Evolutionary conservation across 2,797 vertebrate species (phyloP), one percentile per base, ranked within the genome.

Genomic region (Danio albolineatus): DNA sequence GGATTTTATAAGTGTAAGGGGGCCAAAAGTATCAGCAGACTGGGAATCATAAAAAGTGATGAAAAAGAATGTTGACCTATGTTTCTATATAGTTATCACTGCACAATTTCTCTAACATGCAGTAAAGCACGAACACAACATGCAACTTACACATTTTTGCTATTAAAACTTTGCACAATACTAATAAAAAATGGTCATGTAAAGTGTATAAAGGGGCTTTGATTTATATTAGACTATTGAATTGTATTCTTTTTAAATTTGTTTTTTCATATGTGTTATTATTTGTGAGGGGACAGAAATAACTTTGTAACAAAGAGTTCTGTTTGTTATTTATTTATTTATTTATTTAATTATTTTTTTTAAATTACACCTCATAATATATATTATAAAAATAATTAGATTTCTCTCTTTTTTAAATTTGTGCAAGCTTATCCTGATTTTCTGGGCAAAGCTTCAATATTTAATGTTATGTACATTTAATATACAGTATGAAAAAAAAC

Each of bases 1-100:
- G 38, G 62, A 56, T 73, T 90, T 90, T 89, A 90, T 85, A 85
- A 90, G 88, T 90, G 89, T 89, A 85, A 89, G 91, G 82, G 9
- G 57, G 87, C 54, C 41, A 39, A 21, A 44, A 39, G 56, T 49
- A 85, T 59, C 61, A 49, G 60, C 46, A 82, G 86, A 62, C 17
- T 51, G n/a, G 44, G 36, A 44, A 74, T 28, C 41, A 79, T 61
- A 46, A 76, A 82, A 48, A 48, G 56, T 73, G 69, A 62, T 53
- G 48, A 48, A 79, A 62, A 64, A 41, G 36, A n/a, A 65, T 59
- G 75, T 77, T 67, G 16, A 13, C 64, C 43, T 67, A 10, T 48
- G 53, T 56, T 39, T 10, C 36, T 59, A 28, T 41, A 67, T 28
- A 28, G 21, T 59, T 10, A 67, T 43, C 10, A 44, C 59, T 59